These are phyloP conservation scores for Eciton burchellii DNA, from an alignment of 1,140 invertebrate genomes.

Conservation along the genomic window DNA sequence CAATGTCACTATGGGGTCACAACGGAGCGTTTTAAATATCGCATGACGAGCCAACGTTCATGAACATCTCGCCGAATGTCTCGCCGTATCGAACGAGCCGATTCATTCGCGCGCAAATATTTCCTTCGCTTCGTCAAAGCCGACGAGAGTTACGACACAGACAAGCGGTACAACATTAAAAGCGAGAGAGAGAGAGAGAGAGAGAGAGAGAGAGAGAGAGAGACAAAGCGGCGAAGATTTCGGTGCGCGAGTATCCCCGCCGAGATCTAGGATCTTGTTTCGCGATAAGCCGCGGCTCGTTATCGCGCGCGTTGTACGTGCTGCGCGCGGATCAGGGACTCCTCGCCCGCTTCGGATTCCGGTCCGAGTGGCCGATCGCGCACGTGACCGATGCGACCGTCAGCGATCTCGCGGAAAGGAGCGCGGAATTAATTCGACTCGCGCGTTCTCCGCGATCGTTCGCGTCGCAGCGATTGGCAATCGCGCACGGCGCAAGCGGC, in stretches of 20 bases:
- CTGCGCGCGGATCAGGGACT: background rate
- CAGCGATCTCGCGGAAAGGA: constrained; percentile 2
- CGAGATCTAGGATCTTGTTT: constrained; percentile 15
- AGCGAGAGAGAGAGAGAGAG: no score
- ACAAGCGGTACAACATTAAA: background rate
- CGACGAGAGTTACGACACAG: background rate
- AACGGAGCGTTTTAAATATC: background rate
- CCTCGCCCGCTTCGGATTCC: constrained; percentile 12
- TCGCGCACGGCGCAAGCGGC: constrained; percentile 27
- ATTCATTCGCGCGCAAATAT: constrained; percentile 1
- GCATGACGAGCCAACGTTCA: background rate
- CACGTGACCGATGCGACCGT: background rate
- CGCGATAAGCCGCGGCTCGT: constrained; percentile 16
- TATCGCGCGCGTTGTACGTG: constrained; percentile 19
- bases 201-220: no score
- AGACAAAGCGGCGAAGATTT: constrained; percentile 10
- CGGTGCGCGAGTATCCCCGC: no score
- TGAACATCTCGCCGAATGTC: background rate
- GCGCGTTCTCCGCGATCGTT: constrained; percentile 20
- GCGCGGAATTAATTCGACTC: constrained; percentile 53
- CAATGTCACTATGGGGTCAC: background rate
- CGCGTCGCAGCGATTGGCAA: constrained; percentile 50
- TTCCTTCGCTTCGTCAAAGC: no score
- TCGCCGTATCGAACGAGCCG: background rate
- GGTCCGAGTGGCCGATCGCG: background rate